Percentiles rank a stretch among this genome's conserved stretches.
These are phyloP conservation scores for Okapia johnstoni DNA, from an alignment of 2,113 vertebrate species.

Conservation along the genomic window DNA sequence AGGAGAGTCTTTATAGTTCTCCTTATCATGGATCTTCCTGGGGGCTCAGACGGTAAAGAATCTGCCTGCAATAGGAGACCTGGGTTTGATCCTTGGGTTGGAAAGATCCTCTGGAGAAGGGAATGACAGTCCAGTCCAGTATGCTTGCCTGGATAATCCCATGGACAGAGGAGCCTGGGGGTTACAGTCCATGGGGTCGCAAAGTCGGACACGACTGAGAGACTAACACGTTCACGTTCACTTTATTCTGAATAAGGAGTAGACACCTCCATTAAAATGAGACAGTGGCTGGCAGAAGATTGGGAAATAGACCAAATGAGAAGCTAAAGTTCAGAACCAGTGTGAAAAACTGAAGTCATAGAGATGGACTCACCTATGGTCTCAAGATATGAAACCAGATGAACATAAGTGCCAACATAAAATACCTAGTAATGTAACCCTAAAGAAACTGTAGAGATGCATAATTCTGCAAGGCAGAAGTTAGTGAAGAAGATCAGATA, in stretches of 20 bases:
- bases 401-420: neutral
- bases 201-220: neutral
- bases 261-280: neutral
- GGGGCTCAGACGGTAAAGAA: neutral
- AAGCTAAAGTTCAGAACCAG: neutral
- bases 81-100: neutral
- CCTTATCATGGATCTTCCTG: neutral
- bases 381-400: neutral
- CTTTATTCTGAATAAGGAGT: neutral
- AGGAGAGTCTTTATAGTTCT: neutral
- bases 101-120: neutral
- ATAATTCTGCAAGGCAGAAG: neutral
- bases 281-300: neutral
- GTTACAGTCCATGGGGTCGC: neutral
- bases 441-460: neutral
- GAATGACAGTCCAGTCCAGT: neutral
- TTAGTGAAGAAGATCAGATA: neutral
- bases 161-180: neutral
- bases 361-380: neutral
- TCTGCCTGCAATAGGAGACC: neutral
- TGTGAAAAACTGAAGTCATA: neutral
- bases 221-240: neutral
- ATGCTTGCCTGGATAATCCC: neutral
- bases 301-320: neutral
- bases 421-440: neutral